phyloP scores from a whole-genome alignment of 2,888 invertebrate species.

The Dryobota labecula region DNA sequence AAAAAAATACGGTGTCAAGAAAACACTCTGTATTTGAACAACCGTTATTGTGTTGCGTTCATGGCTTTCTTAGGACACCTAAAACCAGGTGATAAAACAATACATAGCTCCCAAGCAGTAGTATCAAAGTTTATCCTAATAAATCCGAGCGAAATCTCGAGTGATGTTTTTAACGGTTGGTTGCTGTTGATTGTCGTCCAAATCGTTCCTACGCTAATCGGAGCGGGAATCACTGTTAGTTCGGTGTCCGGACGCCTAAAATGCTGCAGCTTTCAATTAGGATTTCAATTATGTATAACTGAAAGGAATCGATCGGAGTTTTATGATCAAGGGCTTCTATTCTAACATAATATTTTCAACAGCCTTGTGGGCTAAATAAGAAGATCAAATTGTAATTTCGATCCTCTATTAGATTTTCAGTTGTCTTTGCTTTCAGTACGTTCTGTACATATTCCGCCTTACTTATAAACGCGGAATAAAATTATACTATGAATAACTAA shows the following conservation, averaged over 20 bases:
- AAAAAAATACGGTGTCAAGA: too few relatives aligned
- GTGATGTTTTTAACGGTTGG: constrained; percentile 63
- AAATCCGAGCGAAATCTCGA: constrained; percentile 63
- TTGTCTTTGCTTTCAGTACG: neutral
- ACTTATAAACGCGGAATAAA: too few relatives aligned
- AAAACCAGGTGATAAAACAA: neutral
- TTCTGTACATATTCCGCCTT: neutral
- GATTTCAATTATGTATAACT: constrained; percentile 27
- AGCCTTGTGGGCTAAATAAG: too few relatives aligned
- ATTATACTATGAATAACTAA: too few relatives aligned
- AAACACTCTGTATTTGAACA: too few relatives aligned
- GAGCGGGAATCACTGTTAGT: constrained; percentile 76
- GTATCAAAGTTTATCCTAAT: constrained; percentile 43
- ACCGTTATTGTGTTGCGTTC: too few relatives aligned
- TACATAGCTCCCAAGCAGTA: constrained; percentile 7
- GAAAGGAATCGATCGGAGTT: neutral
- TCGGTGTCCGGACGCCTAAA: constrained; percentile 57
- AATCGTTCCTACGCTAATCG: constrained; percentile 76
- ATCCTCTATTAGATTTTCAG: neutral
- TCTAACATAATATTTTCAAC: neutral
- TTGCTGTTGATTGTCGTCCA: constrained; percentile 69
- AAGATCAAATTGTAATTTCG: neutral
- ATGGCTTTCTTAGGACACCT: too few relatives aligned
- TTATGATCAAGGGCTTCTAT: neutral
- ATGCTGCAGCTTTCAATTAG: constrained; percentile 57